A percentile compares a stretch with the other conserved stretches of the same genome.
phyloP scores from a whole-genome alignment of 1,140 invertebrate genomes.

The Dendroctonus valens region DNA sequence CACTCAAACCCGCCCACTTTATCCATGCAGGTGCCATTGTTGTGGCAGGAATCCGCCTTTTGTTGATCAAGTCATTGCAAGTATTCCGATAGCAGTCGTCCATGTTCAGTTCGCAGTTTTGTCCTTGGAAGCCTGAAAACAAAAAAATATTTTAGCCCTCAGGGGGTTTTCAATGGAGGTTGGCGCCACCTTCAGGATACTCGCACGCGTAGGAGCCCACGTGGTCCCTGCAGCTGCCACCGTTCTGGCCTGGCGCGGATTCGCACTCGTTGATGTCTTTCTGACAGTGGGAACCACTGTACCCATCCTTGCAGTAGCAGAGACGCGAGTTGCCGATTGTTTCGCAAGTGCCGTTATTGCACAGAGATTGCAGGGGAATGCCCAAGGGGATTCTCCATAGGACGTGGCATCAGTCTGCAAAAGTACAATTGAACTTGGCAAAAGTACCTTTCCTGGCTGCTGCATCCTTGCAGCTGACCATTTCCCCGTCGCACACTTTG shows the following conservation, averaged over 20 bases:
- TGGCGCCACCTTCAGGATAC: constrained; percentile 61
- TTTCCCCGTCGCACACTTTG: constrained; percentile 89
- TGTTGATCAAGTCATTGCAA: constrained; percentile 85
- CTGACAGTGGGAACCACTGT: constrained; percentile 88
- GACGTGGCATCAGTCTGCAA: background rate
- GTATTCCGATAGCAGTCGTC: constrained; percentile 89
- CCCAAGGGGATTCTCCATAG: constrained; percentile 52
- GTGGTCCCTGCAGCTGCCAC: constrained; percentile 80
- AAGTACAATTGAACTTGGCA: background rate
- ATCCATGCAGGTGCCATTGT: constrained; percentile 92
- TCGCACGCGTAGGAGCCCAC: constrained; percentile 83
- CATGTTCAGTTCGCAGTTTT: constrained; percentile 90
- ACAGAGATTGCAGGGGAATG: constrained; percentile 71
- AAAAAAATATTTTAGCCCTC: background rate
- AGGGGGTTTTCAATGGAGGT: background rate
- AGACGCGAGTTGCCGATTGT: constrained; percentile 88
- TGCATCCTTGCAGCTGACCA: constrained; percentile 89
- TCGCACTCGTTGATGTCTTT: constrained; percentile 87
- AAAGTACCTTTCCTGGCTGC: constrained; percentile 71
- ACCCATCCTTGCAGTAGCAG: constrained; percentile 83
- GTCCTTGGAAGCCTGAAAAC: constrained; percentile 78
- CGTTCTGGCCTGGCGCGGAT: constrained; percentile 85
- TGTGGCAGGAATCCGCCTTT: constrained; percentile 84
- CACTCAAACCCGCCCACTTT: constrained; percentile 90
- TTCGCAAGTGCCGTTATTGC: constrained; percentile 89